Conservation (phyloP, 2,888 invertebrate genomes). For the Biston betularia region DNA sequence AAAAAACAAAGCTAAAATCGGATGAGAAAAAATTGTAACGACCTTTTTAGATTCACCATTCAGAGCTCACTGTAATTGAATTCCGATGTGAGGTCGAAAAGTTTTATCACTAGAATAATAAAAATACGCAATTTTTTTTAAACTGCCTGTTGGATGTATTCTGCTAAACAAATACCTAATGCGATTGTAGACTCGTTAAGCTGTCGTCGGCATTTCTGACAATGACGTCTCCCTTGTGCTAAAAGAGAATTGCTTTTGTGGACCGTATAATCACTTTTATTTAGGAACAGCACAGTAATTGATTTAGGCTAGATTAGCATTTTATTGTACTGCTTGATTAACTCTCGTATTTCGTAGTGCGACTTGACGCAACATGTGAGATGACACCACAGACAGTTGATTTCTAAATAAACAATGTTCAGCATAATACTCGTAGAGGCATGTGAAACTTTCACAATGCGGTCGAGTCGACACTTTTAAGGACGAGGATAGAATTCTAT, state of each 20-base stretch:
- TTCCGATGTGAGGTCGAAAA: conserved; percentile 34
- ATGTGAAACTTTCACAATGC: too few species aligned
- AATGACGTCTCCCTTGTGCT: conserved; percentile 16
- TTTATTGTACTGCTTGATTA: neutral
- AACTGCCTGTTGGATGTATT: conserved; percentile 6
- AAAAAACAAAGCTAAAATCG: conserved; percentile 27
- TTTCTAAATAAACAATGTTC: too few species aligned
- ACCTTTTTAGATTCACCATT: conserved; percentile 20
- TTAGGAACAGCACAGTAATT: conserved; percentile 17
- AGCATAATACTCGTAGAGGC: too few species aligned
- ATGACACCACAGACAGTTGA: neutral
- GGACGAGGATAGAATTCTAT: too few species aligned
- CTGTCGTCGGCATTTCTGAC: conserved; percentile 32
- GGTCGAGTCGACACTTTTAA: too few species aligned
- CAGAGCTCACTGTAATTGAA: conserved; percentile 26
- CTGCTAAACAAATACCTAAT: conserved; percentile 31
- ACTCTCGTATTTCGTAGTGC: neutral
- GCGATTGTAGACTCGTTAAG: conserved; percentile 37
- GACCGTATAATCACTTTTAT: conserved; percentile 37
- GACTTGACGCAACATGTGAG: neutral
- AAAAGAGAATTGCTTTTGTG: conserved; percentile 26
- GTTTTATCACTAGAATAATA: conserved; percentile 30
- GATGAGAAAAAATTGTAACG: conserved; percentile 16
- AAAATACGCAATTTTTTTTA: conserved; percentile 28
- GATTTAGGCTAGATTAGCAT: neutral